Percentiles rank a stretch among this genome's conserved stretches.
phyloP scores from a whole-genome alignment of 2,888 invertebrate species.

The Oligia strigilis region DNA sequence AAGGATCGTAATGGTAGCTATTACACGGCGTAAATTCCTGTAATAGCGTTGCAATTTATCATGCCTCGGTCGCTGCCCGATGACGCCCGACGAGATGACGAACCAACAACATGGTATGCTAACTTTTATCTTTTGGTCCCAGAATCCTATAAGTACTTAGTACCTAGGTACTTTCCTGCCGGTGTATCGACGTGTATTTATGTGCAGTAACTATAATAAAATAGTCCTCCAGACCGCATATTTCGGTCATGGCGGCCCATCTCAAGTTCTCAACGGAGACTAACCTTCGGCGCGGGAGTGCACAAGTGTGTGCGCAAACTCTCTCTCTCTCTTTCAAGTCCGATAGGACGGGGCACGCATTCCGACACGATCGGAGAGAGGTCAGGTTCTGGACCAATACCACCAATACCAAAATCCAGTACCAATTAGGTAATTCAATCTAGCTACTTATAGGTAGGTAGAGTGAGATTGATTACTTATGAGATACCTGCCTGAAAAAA shows the following conservation, averaged over 20 bases:
- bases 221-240: no score
- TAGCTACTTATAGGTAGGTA: neutral
- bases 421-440: neutral
- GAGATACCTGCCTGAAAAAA: neutral
- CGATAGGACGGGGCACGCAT: no score
- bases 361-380: no score
- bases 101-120: constrained; percentile 6
- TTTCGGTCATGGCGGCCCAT: no score
- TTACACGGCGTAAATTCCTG: constrained; percentile 79
- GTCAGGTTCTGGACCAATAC: no score
- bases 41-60: constrained; percentile 78
- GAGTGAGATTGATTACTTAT: no score
- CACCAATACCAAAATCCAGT: neutral
- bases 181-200: neutral
- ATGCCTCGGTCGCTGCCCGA: constrained; percentile 50
- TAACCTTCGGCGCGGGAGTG: no score
- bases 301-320: no score
- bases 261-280: no score
- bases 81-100: constrained; percentile 30
- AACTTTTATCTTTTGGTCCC: neutral
- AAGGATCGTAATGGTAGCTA: constrained; percentile 73
- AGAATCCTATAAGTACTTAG: neutral
- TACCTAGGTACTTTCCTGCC: neutral
- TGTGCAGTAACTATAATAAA: neutral
- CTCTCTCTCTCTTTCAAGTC: no score